phyloP scores from a whole-genome alignment of 2,113 vertebrate genomes.

The Hydrochoerus hydrochaeris region DNA sequence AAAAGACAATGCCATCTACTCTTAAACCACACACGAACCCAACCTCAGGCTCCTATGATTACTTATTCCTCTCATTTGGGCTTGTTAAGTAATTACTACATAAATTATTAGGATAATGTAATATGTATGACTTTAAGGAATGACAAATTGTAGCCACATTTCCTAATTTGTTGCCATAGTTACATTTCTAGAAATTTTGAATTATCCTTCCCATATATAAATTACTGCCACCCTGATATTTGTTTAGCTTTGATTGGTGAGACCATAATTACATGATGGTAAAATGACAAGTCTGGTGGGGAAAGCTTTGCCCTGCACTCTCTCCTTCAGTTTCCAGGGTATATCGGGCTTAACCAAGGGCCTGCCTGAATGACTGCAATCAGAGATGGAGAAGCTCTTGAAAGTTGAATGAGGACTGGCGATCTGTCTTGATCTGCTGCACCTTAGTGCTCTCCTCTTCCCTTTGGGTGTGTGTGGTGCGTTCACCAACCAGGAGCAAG shows the following conservation, averaged over 20 bases:
- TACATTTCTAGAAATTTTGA: conserved; percentile 71
- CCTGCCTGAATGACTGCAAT: not conserved
- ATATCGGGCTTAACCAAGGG: not conserved
- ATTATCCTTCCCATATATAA: conserved; percentile 46
- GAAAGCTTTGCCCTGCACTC: conserved; percentile 32
- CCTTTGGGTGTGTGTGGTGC: not conserved
- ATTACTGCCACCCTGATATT: conserved; percentile 13
- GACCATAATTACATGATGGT: not conserved
- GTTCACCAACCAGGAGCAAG: not conserved
- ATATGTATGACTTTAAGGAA: conserved; percentile 78
- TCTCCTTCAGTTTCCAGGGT: not conserved
- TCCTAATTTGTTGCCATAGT: conserved; percentile 81
- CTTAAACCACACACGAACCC: conserved; percentile 9
- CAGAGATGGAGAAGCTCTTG: not conserved
- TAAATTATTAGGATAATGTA: conserved; percentile 80
- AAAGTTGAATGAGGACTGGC: not conserved
- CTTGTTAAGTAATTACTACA: conserved; percentile 77
- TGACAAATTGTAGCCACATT: conserved; percentile 76
- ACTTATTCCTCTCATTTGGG: conserved; percentile 56
- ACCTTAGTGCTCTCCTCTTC: not conserved
- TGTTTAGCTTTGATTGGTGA: conserved; percentile 60
- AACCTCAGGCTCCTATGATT: not conserved
- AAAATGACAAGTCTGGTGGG: not conserved
- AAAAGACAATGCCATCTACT: not conserved
- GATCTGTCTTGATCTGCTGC: not conserved